Percentiles rank a stretch among this genome's conserved stretches.
phyloP scores from a whole-genome alignment of 1,140 invertebrate genomes.

The Babylonia areolata region DNA sequence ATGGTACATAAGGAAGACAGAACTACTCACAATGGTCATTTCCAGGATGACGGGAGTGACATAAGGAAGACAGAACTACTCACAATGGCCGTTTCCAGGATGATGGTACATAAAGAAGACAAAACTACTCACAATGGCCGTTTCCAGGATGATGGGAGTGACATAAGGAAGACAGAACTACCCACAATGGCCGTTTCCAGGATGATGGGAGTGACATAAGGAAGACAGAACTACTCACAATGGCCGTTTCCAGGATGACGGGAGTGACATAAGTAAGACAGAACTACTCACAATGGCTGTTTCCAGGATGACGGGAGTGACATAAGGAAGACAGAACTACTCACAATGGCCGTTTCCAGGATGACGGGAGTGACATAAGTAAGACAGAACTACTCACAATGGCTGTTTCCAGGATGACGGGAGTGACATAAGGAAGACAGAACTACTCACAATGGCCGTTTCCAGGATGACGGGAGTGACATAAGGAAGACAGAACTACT shows the following conservation, averaged over 20 bases:
- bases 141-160: constrained; percentile 54
- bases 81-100: constrained; percentile 56
- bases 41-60: constrained; percentile 54
- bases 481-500: constrained; percentile 32
- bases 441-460: constrained; percentile 54
- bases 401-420: constrained; percentile 56
- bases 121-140: constrained; percentile 52
- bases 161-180: not conserved
- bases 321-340: constrained; percentile 12
- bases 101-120: too few relatives aligned
- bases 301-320: constrained; percentile 53
- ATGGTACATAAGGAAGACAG: too few relatives aligned
- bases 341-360: constrained; percentile 57
- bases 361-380: constrained; percentile 55
- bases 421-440: constrained; percentile 39
- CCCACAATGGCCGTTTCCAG: constrained; percentile 57
- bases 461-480: constrained; percentile 54
- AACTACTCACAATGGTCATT: constrained; percentile 53
- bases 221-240: constrained; percentile 48
- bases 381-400: constrained; percentile 47
- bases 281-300: constrained; percentile 55
- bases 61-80: constrained; percentile 32
- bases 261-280: constrained; percentile 46
- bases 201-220: constrained; percentile 54
- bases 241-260: constrained; percentile 53